phyloP scores from a whole-genome alignment of 2,888 invertebrate species.

The Heliconius erato region DNA sequence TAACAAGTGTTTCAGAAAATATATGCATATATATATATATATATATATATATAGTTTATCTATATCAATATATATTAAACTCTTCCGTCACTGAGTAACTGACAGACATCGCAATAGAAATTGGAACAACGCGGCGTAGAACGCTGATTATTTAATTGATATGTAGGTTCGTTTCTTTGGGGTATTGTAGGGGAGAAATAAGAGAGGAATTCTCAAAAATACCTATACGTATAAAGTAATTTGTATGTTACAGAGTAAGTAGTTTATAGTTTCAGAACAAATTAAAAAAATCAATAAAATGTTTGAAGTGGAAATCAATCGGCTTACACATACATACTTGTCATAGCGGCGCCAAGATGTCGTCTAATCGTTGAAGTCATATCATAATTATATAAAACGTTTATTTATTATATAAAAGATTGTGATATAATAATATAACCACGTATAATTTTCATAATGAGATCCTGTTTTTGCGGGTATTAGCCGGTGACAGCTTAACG shows the following conservation, averaged over 20 bases:
- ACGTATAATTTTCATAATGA: conserved; percentile 49
- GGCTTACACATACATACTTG: background rate
- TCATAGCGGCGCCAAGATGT: background rate
- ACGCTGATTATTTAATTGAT: background rate
- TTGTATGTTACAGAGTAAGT: too few species aligned
- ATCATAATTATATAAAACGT: conserved; percentile 43
- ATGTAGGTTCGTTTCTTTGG: background rate
- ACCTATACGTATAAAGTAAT: too few species aligned
- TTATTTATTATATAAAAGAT: conserved; percentile 47
- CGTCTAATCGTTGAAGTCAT: conserved; percentile 11
- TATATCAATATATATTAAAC: background rate
- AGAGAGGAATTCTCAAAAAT: too few species aligned
- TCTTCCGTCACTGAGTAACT: background rate
- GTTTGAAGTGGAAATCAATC: background rate
- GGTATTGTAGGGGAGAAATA: too few species aligned
- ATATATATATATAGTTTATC: too few species aligned
- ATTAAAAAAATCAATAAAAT: background rate
- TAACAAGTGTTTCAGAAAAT: background rate
- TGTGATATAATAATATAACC: conserved; percentile 41
- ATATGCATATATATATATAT: too few species aligned
- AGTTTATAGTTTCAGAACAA: too few species aligned
- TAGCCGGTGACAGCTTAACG: conserved; percentile 59
- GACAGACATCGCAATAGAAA: background rate
- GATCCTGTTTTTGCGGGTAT: conserved; percentile 62
- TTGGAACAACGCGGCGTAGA: background rate